A percentile compares a stretch with the other conserved stretches of the same genome.
Conservation (phyloP, 2,888 invertebrate genomes). For the Tridacna crocea region DNA sequence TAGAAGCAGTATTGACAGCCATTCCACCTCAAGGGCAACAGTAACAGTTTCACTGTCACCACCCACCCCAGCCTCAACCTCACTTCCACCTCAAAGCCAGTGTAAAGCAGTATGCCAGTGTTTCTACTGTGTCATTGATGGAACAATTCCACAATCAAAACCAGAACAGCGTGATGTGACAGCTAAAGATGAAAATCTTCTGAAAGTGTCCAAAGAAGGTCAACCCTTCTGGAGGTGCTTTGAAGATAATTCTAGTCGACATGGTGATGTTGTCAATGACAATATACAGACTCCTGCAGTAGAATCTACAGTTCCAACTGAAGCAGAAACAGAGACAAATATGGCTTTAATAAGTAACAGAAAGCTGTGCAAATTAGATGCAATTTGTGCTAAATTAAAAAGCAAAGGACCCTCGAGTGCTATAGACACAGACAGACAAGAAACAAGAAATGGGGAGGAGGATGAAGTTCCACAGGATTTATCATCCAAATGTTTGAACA, state of each 20-base stretch:
- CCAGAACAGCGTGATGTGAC: neutral
- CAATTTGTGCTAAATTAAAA: constrained; percentile 82
- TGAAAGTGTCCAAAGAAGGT: neutral
- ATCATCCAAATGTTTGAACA: constrained; percentile 50
- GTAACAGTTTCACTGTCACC: neutral
- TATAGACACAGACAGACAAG: constrained; percentile 14
- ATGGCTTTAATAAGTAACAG: constrained; percentile 62
- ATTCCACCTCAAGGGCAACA: neutral
- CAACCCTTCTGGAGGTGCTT: constrained; percentile 21
- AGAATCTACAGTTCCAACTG: neutral
- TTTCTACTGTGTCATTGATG: neutral
- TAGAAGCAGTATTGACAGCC: neutral
- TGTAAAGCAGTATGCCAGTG: neutral
- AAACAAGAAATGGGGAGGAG: constrained; percentile 17
- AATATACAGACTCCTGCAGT: neutral
- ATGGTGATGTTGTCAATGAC: neutral
- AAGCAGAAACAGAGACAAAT: constrained; percentile 1
- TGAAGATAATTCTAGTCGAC: constrained; percentile 7
- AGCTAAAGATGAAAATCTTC: neutral
- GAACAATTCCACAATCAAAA: neutral
- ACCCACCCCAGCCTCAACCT: too few species aligned
- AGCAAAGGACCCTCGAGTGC: constrained; percentile 30
- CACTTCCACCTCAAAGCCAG: neutral
- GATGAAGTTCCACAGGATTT: constrained; percentile 39
- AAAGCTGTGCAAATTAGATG: constrained; percentile 79